Evolutionary conservation across 2,113 vertebrate species (phyloP).

Genomic region (Procapra przewalskii): DNA sequence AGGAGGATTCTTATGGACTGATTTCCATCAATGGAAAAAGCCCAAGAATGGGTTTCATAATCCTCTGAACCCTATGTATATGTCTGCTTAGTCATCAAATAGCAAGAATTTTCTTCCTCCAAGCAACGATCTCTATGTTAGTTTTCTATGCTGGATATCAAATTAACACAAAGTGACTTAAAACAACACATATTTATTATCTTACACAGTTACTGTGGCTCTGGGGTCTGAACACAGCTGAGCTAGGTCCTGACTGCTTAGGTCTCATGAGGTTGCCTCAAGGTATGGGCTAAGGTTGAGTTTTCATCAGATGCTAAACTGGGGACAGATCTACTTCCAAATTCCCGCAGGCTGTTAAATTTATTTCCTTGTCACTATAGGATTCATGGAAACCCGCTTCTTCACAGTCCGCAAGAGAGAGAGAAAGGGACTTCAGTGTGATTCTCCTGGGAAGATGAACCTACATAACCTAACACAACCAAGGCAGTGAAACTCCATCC

Average conservation of each 20-base stretch:
- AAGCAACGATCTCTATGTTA: not conserved
- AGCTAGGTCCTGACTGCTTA: not conserved
- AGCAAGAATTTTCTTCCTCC: not conserved
- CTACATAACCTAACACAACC: not conserved
- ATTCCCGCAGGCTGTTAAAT: not conserved
- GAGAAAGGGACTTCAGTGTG: not conserved
- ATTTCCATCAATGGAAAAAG: not conserved
- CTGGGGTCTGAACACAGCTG: not conserved
- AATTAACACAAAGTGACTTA: not conserved
- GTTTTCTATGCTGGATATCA: not conserved
- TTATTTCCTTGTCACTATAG: not conserved
- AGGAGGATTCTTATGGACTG: not conserved
- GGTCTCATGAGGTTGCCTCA: not conserved
- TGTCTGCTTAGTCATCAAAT: not conserved
- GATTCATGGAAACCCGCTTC: not conserved
- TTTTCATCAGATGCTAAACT: not conserved
- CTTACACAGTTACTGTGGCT: not conserved
- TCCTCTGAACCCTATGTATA: not conserved
- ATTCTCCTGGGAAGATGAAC: not conserved
- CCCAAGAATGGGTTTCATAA: not conserved
- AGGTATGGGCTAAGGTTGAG: not conserved
- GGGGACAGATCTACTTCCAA: not conserved
- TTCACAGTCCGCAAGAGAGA: not conserved
- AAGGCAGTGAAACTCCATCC: rapidly evolving
- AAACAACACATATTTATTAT: not conserved